Percentiles rank a stretch among this genome's conserved stretches.
Conservation (phyloP, 2,888 invertebrate genomes). For the Oligia fasciuncula region DNA sequence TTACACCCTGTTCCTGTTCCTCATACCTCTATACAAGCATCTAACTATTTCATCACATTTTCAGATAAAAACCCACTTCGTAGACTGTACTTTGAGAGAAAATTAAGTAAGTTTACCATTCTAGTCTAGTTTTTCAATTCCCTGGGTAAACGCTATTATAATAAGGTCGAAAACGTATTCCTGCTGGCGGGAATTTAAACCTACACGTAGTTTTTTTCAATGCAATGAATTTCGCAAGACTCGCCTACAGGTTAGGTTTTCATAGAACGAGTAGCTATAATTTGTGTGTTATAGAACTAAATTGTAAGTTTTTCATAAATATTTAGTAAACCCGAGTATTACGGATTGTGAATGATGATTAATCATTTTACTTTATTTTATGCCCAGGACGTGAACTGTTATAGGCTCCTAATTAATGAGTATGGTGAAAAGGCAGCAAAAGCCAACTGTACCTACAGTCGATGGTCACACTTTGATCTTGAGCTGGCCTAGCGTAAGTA, state of each 20-base stretch:
- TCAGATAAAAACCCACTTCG: constrained; percentile 21
- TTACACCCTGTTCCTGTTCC: neutral
- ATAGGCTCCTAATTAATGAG: neutral
- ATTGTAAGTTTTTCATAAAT: constrained; percentile 54
- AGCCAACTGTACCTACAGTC: neutral
- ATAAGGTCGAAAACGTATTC: constrained; percentile 27
- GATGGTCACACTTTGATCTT: neutral
- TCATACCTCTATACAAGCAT: neutral
- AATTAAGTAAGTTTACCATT: constrained; percentile 21
- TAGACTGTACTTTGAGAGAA: constrained; percentile 51
- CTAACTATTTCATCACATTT: constrained; percentile 8
- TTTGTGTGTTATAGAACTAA: constrained; percentile 43
- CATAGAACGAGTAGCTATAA: constrained; percentile 35
- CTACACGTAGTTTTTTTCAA: constrained; percentile 32
- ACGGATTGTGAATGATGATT: constrained; percentile 9
- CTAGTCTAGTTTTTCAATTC: constrained; percentile 17
- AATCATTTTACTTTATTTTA: neutral
- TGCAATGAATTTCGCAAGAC: constrained; percentile 16
- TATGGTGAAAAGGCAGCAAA: neutral
- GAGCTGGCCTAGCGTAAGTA: neutral
- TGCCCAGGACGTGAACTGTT: constrained; percentile 9
- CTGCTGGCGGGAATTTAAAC: constrained; percentile 57
- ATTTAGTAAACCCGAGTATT: constrained; percentile 23
- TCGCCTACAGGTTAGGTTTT: constrained; percentile 52
- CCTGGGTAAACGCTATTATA: constrained; percentile 28